Evolutionary conservation across 2,888 invertebrate genomes (phyloP), one percentile per base, ranked within the genome.

Genomic region (Phaonia tiefii): DNA sequence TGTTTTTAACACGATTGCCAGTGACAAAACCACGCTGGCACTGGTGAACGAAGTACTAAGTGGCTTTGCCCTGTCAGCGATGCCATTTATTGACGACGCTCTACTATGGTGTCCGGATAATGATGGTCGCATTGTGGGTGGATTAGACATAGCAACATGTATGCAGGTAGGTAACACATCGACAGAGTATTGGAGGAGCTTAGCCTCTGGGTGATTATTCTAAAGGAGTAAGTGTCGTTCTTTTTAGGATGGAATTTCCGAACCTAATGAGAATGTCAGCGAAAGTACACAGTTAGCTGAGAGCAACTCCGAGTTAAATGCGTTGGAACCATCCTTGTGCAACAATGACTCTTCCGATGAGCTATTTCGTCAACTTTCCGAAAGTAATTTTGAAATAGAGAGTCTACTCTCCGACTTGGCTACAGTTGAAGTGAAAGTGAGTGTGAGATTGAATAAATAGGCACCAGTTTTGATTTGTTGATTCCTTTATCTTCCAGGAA

Each of bases 51-150:
- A 89, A 84, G 88, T 90, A 86, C 88, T 90, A 83, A 89, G 91
- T 90, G 90, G 90, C 89, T 89, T 90, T 89, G 90, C 90, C 89
- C 87, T 89, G 86, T 31, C 31, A 31, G 95, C 95, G 93, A 97
- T 97, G 97, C 97, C 97, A 93, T 97, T 97, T 93, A 97, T 97
- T 92, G 97, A 97, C 93, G 97, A 97, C 94, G 97, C 97, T 91
- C 93, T 97, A 88, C 92, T 96, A 91, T 97, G 97, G 97, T 96
- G 97, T 93, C 96, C 96, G 89, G 97, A 97, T 93, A 97, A 96
- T 92, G 97, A 97, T 92, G 96, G 96, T 91, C 97, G 96, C 92
- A 96, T 97, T 95, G 96, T 97, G 89, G 89, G 89, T 85, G 89
- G 89, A 78, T 87, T 89, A 88, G 97, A 97, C 91, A 93, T 97